Evolutionary conservation across 2,888 invertebrate species (phyloP).

Genomic region (Philopedon plagiatum): DNA sequence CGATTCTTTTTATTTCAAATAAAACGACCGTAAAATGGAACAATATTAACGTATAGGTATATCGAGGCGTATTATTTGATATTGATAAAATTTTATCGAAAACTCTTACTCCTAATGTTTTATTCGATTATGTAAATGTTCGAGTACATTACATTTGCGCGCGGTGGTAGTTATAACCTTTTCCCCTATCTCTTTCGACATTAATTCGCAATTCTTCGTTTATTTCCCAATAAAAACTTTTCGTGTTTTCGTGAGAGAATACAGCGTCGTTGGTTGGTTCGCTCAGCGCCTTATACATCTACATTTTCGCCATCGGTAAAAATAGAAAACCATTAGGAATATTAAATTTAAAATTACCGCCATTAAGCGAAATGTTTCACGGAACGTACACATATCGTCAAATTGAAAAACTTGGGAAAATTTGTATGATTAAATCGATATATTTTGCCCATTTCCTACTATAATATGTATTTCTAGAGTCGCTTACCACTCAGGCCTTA

Average conservation of each 20-base stretch:
- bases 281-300: constrained; percentile 31
- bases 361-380: constrained; percentile 44
- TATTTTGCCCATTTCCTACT: not conserved
- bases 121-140: constrained; percentile 49
- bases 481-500: no score
- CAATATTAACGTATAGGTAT: constrained; percentile 4
- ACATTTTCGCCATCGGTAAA: constrained; percentile 34
- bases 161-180: constrained; percentile 27
- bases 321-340: constrained; percentile 47
- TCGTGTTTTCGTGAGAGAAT: constrained; percentile 33
- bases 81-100: constrained; percentile 43
- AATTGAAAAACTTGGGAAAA: constrained; percentile 13
- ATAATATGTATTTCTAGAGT: no score
- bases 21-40: constrained; percentile 13
- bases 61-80: constrained; percentile 22
- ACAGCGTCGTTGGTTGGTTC: not conserved
- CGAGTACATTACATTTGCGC: constrained; percentile 42
- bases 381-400: constrained; percentile 34
- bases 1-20: constrained; percentile 9
- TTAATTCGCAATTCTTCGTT: constrained; percentile 50
- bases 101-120: constrained; percentile 47
- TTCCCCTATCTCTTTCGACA: constrained; percentile 39
- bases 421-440: not conserved
- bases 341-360: constrained; percentile 49
- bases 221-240: constrained; percentile 47